Conservation (phyloP, 2,113 vertebrate species). For the Dipodomys stephensi region DNA sequence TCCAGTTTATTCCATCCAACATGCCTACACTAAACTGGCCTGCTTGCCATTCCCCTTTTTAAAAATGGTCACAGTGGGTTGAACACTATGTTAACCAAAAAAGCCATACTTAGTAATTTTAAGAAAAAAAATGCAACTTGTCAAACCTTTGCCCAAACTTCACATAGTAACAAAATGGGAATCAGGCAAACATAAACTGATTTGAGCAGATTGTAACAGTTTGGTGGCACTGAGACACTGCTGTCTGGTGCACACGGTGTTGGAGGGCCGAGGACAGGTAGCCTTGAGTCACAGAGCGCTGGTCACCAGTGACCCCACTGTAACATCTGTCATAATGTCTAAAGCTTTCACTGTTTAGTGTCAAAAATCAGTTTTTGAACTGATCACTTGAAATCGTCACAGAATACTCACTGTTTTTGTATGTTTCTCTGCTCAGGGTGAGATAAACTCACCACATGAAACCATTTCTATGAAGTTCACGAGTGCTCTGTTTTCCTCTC, state of each 20-base stretch:
- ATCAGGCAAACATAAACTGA: background rate
- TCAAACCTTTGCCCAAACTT: background rate
- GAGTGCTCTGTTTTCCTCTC: conserved; percentile 42
- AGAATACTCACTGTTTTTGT: background rate
- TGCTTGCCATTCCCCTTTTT: background rate
- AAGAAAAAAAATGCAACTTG: conserved; percentile 19
- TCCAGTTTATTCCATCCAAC: background rate
- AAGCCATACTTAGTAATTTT: background rate
- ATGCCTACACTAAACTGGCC: background rate
- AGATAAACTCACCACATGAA: conserved; percentile 16
- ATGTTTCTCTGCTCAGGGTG: background rate
- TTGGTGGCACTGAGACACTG: background rate
- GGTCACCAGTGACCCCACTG: background rate
- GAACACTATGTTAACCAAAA: background rate
- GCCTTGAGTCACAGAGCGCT: no score
- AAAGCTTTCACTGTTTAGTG: background rate
- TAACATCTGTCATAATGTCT: background rate
- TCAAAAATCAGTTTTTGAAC: background rate
- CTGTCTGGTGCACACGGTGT: background rate
- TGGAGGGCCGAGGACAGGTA: no score
- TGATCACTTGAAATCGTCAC: background rate
- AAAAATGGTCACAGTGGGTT: background rate
- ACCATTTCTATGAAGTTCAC: conserved; percentile 46
- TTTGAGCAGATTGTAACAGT: background rate
- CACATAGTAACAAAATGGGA: conserved; percentile 18